Percentiles rank a stretch among this genome's conserved stretches.
These are phyloP conservation scores for Barnardius zonarius DNA, from an alignment of 2,113 vertebrate species.

Conservation along the genomic window DNA sequence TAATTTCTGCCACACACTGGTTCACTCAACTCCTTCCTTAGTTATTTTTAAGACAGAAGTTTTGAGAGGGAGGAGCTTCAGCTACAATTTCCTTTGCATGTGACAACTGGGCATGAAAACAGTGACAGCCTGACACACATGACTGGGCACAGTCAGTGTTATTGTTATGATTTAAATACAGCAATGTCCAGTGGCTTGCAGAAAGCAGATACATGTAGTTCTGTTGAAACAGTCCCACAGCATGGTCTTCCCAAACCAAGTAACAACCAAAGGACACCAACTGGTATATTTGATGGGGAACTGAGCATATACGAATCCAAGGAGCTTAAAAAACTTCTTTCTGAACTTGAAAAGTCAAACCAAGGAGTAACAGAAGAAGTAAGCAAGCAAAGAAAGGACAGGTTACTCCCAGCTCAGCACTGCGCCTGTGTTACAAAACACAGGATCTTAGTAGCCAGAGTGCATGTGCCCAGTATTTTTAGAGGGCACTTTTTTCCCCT, in stretches of 20 bases:
- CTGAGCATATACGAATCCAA: not conserved
- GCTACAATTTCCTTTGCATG: not conserved
- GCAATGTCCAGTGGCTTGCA: fast-evolving
- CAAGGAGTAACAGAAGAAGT: not conserved
- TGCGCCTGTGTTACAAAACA: fast-evolving
- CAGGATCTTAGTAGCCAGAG: not conserved
- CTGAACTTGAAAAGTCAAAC: not conserved
- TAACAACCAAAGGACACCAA: not conserved
- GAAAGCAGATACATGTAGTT: fast-evolving
- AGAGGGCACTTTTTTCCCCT: not conserved
- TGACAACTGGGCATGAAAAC: not conserved
- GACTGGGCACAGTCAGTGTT: not conserved
- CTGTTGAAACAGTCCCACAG: not conserved
- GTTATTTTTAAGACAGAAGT: not conserved
- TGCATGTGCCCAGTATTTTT: fast-evolving
- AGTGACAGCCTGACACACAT: not conserved
- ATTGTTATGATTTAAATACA: not conserved
- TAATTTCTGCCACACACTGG: not conserved
- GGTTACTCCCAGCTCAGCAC: not conserved
- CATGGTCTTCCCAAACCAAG: not conserved
- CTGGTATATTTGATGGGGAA: not conserved
- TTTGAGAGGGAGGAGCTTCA: not conserved
- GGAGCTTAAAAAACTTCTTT: not conserved
- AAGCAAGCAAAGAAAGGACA: not conserved
- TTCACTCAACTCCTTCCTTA: not conserved